These are phyloP conservation scores for Pseudolaguvia tuberculata DNA, from an alignment of 2,113 vertebrate genomes.

Conservation along the genomic window DNA sequence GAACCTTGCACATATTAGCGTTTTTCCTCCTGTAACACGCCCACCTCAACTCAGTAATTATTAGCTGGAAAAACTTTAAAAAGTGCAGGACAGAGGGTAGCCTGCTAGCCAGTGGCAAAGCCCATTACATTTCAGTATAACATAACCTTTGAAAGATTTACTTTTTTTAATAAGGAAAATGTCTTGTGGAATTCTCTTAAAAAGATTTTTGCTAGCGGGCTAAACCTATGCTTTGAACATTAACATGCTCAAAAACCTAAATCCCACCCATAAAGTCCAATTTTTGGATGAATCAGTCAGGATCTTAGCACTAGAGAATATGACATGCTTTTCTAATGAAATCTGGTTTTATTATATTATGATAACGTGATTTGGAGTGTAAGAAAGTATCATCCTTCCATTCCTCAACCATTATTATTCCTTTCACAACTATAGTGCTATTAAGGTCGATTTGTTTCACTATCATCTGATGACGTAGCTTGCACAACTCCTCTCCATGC, in stretches of 20 bases:
- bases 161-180: background rate
- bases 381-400: background rate
- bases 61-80: background rate
- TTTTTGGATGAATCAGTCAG: background rate
- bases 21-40: background rate
- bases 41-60: background rate
- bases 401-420: slow-evolving; percentile 11
- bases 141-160: background rate
- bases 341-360: background rate
- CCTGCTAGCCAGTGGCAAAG: background rate
- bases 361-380: background rate
- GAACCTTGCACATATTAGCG: background rate
- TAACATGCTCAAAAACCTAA: background rate
- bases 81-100: slow-evolving; percentile 7
- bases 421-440: slow-evolving; percentile 35
- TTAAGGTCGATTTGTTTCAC: slow-evolving; percentile 38
- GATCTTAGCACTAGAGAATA: background rate
- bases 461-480: slow-evolving; percentile 35
- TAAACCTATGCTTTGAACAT: too few relatives aligned
- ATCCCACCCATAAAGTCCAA: background rate
- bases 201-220: too few relatives aligned
- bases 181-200: background rate
- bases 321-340: background rate
- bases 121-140: background rate
- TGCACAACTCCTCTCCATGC: slow-evolving; percentile 33